Evolutionary conservation across 1,140 invertebrate genomes (phyloP).

Genomic region (Phocides pigmalion): DNA sequence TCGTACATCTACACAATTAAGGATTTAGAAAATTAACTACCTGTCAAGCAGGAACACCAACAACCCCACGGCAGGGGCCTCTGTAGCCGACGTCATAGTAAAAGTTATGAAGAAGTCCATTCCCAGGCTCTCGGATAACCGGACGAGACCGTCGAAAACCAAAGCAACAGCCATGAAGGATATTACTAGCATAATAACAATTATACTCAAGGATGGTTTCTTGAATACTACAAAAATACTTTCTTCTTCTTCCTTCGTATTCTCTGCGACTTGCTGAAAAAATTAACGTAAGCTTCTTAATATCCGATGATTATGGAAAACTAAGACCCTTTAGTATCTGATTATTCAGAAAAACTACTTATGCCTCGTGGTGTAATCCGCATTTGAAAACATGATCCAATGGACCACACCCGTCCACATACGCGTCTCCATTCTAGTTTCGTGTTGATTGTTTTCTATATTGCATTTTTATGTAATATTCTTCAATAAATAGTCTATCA

Average conservation of each 20-base stretch:
- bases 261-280: constrained; percentile 43
- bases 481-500: no score
- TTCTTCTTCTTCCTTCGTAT: constrained; percentile 41
- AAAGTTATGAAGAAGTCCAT: constrained; percentile 72
- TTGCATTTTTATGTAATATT: no score
- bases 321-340: no score
- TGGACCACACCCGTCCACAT: no score
- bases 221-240: constrained; percentile 45
- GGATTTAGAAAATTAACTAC: constrained; percentile 29
- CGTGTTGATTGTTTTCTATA: not conserved
- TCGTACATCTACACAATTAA: no score
- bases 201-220: constrained; percentile 41
- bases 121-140: constrained; percentile 65
- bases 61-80: constrained; percentile 53
- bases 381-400: no score
- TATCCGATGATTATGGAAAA: no score
- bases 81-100: constrained; percentile 61
- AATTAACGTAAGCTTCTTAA: not conserved
- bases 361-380: no score
- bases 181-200: constrained; percentile 48
- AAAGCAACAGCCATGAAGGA: constrained; percentile 63
- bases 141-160: constrained; percentile 64
- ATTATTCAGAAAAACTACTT: no score
- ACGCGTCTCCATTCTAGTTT: no score
- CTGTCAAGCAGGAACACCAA: constrained; percentile 57